A percentile compares a stretch with the other conserved stretches of the same genome.
Evolutionary conservation across 2,797 vertebrate genomes (phyloP).

Genomic region (Arnoldichthys spilopterus): DNA sequence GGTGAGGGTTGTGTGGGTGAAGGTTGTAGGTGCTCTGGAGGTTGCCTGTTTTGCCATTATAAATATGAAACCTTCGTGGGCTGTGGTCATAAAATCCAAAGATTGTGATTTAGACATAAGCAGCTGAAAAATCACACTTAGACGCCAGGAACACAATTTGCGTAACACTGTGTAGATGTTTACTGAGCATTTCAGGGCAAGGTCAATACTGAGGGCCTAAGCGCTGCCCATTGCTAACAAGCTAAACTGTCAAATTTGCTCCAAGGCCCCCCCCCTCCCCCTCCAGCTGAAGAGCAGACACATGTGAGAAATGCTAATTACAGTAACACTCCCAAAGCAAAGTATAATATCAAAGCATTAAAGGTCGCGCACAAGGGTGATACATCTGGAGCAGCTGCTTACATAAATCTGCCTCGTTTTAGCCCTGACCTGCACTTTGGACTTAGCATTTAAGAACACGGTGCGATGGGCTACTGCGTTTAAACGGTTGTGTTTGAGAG

Average conservation of each 20-base stretch:
- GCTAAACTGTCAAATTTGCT: background rate
- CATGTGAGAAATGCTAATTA: conserved; percentile 14
- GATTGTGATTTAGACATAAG: too few relatives aligned
- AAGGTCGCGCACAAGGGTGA: background rate
- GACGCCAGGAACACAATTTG: too few relatives aligned
- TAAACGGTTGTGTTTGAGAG: conserved; percentile 21
- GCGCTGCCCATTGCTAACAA: conserved; percentile 7
- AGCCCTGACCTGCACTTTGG: conserved; percentile 24
- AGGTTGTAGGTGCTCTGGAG: too few relatives aligned
- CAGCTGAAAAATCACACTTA: too few relatives aligned
- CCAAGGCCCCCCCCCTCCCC: too few relatives aligned
- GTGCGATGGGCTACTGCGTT: conserved; percentile 33
- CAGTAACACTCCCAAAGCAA: background rate
- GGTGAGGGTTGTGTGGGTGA: too few relatives aligned
- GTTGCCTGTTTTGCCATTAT: too few relatives aligned
- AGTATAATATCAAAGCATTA: conserved; percentile 33
- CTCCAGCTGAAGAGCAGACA: background rate
- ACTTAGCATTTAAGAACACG: conserved; percentile 28
- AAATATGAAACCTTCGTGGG: too few relatives aligned
- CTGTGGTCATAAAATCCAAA: too few relatives aligned
- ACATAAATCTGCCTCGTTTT: conserved; percentile 34
- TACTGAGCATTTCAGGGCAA: background rate
- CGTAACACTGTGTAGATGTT: too few relatives aligned
- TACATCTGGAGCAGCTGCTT: conserved; percentile 43
- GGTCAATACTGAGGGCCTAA: background rate